These are phyloP conservation scores for Drosophila neonasuta DNA, from an alignment of 2,888 invertebrate genomes.

Conservation along the genomic window DNA sequence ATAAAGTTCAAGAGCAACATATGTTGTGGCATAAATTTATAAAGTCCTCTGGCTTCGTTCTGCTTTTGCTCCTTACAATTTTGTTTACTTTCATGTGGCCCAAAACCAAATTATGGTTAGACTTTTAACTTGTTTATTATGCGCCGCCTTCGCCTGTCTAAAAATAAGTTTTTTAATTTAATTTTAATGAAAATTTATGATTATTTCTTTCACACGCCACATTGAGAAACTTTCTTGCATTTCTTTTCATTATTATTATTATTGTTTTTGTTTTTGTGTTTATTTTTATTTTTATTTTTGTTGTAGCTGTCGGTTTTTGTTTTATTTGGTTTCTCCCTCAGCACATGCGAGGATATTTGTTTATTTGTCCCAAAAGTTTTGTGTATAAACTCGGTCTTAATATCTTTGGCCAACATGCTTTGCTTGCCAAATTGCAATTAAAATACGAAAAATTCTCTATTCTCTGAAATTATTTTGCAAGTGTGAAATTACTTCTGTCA, in stretches of 20 bases:
- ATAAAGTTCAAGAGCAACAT: constrained; percentile 74
- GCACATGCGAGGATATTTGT: constrained; percentile 27
- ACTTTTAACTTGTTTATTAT: constrained; percentile 80
- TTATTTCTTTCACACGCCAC: constrained; percentile 73
- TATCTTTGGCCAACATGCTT: constrained; percentile 48
- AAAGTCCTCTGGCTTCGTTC: constrained; percentile 48
- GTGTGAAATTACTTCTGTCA: neutral
- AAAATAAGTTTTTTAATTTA: constrained; percentile 75
- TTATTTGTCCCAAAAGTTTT: constrained; percentile 63
- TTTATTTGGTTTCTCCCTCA: neutral
- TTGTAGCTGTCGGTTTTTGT: neutral
- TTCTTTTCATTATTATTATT: constrained; percentile 8
- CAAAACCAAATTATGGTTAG: constrained; percentile 79
- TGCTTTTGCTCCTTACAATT: constrained; percentile 33
- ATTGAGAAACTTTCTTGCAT: constrained; percentile 27
- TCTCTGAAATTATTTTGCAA: constrained; percentile 2
- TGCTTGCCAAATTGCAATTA: constrained; percentile 48
- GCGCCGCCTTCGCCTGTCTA: constrained; percentile 37
- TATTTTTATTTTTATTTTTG: neutral
- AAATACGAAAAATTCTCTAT: constrained; percentile 27
- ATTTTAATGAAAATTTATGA: constrained; percentile 78
- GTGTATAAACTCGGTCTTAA: constrained; percentile 37
- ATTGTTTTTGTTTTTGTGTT: neutral
- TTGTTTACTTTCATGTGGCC: constrained; percentile 27
- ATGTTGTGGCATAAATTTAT: constrained; percentile 76